A percentile compares a stretch with the other conserved stretches of the same genome.
Conservation (phyloP, 53 echinoderm and acorn worm species). For the Henricia sp. region DNA sequence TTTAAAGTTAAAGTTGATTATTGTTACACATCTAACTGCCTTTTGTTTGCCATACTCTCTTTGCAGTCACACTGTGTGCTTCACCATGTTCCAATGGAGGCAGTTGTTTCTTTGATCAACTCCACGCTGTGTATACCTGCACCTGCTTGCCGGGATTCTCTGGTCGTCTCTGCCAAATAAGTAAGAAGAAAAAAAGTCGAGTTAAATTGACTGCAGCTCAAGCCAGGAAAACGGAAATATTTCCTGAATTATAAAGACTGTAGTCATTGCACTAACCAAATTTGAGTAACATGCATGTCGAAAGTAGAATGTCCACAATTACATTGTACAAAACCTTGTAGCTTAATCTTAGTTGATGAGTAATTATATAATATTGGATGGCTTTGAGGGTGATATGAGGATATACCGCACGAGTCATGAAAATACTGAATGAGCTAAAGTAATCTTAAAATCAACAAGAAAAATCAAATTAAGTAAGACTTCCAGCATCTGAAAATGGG, state of each 20-base stretch:
- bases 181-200: constrained; percentile 20
- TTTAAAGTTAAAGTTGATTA: neutral
- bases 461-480: too few relatives aligned
- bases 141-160: constrained; percentile 28
- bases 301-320: too few relatives aligned
- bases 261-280: neutral
- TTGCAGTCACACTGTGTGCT: constrained; percentile 25
- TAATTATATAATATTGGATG: too few relatives aligned
- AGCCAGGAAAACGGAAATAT: neutral
- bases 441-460: too few relatives aligned
- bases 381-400: too few relatives aligned
- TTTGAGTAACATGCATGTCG: neutral
- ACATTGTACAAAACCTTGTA: too few relatives aligned
- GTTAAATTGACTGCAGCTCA: too few relatives aligned
- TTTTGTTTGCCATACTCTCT: neutral
- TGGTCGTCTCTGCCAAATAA: constrained; percentile 42
- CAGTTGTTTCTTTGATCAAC: constrained; percentile 52
- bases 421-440: too few relatives aligned
- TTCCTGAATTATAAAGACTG: neutral
- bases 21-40: neutral
- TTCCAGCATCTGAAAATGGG: too few relatives aligned
- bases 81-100: constrained; percentile 45
- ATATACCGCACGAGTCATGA: too few relatives aligned
- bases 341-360: too few relatives aligned
- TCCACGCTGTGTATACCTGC: constrained; percentile 49